Evolutionary conservation across 2,113 vertebrate species (phyloP).

Genomic region (Protobothrops flavoviridis): DNA sequence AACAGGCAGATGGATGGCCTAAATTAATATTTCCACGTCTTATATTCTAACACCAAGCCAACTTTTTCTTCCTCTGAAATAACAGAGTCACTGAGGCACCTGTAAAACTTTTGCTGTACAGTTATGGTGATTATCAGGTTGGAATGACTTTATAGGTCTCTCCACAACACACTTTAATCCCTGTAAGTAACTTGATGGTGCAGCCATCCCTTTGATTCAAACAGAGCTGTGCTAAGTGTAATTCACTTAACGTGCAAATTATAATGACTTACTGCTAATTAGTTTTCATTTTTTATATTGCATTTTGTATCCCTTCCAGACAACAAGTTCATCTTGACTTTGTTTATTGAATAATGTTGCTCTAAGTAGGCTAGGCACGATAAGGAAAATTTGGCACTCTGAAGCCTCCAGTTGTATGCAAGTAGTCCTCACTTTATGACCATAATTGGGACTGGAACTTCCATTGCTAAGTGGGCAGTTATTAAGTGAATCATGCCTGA

Average conservation of each 20-base stretch:
- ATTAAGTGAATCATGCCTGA: background rate
- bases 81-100: background rate
- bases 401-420: background rate
- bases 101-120: background rate
- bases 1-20: background rate
- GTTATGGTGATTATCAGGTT: background rate
- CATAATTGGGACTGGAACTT: background rate
- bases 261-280: background rate
- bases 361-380: background rate
- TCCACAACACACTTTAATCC: background rate
- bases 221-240: background rate
- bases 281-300: background rate
- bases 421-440: background rate
- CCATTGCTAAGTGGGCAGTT: background rate
- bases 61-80: background rate
- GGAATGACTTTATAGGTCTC: background rate
- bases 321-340: background rate
- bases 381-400: background rate
- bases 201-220: background rate
- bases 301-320: background rate
- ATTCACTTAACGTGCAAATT: background rate
- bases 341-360: too few species aligned
- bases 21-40: background rate
- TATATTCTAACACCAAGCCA: background rate
- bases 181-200: background rate